A percentile compares a stretch with the other conserved stretches of the same genome.
These are phyloP conservation scores for Euplexia lucipara DNA, from an alignment of 2,888 invertebrate species.

Conservation along the genomic window DNA sequence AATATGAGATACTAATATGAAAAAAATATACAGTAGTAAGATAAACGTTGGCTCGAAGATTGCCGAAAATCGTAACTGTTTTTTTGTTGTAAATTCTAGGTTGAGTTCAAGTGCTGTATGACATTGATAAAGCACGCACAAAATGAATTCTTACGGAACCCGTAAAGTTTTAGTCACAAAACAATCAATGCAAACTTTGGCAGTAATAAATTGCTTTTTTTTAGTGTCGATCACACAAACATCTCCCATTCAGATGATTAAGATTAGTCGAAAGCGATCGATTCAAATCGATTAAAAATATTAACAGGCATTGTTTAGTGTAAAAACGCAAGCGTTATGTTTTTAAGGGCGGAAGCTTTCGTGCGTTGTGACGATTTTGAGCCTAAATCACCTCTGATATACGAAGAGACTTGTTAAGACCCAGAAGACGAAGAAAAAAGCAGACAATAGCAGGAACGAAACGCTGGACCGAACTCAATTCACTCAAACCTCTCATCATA, in stretches of 20 bases:
- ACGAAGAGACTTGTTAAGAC: slow-evolving; percentile 74
- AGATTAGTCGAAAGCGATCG: slow-evolving; percentile 65
- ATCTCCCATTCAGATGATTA: slow-evolving; percentile 81
- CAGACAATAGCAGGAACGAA: slow-evolving; percentile 73
- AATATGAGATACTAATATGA: slow-evolving; percentile 2
- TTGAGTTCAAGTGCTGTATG: neutral
- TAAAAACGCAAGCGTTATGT: slow-evolving; percentile 65
- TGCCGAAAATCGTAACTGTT: neutral
- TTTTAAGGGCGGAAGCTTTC: slow-evolving; percentile 62
- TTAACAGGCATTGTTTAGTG: slow-evolving; percentile 54
- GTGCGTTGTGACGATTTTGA: slow-evolving; percentile 65
- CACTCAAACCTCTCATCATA: slow-evolving; percentile 77
- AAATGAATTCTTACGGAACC: slow-evolving; percentile 13
- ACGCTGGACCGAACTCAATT: slow-evolving; percentile 82
- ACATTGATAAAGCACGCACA: slow-evolving; percentile 49
- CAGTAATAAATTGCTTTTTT: slow-evolving; percentile 64
- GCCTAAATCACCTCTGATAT: slow-evolving; percentile 72
- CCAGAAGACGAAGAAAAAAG: slow-evolving; percentile 73
- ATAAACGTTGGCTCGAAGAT: neutral
- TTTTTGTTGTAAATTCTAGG: neutral
- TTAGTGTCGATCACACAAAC: slow-evolving; percentile 78
- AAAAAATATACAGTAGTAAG: neutral
- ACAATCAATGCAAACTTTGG: slow-evolving; percentile 52
- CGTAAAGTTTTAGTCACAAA: slow-evolving; percentile 74
- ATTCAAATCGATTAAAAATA: slow-evolving; percentile 46